phyloP scores from a whole-genome alignment of 2,888 invertebrate genomes.

The Furcula furcula region DNA sequence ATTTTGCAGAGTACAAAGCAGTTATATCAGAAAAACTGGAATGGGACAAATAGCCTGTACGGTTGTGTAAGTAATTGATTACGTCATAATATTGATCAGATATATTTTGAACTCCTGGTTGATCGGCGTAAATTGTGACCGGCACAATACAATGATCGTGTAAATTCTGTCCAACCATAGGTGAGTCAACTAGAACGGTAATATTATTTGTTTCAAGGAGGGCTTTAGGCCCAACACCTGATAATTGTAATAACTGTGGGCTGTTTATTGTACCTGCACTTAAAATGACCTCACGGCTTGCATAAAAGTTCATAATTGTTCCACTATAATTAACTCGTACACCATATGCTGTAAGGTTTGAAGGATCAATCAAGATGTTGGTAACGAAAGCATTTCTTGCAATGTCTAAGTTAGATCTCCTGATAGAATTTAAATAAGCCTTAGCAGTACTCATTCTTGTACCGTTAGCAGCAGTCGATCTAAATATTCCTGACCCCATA shows the following conservation, averaged over 20 bases:
- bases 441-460: constrained; percentile 62
- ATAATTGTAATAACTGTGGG: neutral
- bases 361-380: neutral
- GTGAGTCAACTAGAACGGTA: constrained; percentile 38
- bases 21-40: constrained; percentile 82
- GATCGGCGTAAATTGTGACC: constrained; percentile 31
- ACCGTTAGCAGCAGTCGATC: constrained; percentile 60
- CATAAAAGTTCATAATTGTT: constrained; percentile 22
- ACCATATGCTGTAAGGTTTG: constrained; percentile 34
- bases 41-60: constrained; percentile 58
- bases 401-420: constrained; percentile 43
- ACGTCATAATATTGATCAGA: neutral
- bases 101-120: constrained; percentile 12
- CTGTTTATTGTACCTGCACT: neutral
- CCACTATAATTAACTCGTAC: constrained; percentile 33
- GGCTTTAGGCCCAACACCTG: neutral
- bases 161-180: constrained; percentile 60
- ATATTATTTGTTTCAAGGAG: constrained; percentile 35
- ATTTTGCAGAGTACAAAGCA: constrained; percentile 76
- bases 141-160: constrained; percentile 62
- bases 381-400: constrained; percentile 61
- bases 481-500: constrained; percentile 61
- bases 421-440: constrained; percentile 54
- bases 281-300: neutral
- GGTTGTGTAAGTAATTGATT: constrained; percentile 32